These are phyloP conservation scores for Erebia ligea DNA, from an alignment of 2,888 invertebrate genomes.

Conservation along the genomic window DNA sequence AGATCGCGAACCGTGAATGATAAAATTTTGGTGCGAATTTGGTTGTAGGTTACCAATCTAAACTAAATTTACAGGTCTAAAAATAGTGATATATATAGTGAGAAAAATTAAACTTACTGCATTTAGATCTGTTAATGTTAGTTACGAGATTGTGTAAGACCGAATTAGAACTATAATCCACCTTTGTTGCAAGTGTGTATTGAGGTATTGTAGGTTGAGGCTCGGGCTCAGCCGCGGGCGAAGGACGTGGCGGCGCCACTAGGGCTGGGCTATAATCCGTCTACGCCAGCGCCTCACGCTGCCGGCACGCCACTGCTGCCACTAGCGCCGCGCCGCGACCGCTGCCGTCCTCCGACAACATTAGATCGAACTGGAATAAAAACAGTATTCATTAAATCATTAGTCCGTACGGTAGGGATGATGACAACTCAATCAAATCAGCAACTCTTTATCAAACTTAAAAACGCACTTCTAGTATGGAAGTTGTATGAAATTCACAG, in stretches of 20 bases:
- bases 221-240: conserved; percentile 6
- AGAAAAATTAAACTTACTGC: no score
- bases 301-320: conserved; percentile 94
- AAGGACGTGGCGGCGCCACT: background rate
- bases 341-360: conserved; percentile 98
- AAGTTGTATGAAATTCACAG: no score
- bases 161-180: background rate
- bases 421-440: no score
- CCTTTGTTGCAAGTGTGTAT: conserved; percentile 4
- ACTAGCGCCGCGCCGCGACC: conserved; percentile 98
- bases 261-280: background rate
- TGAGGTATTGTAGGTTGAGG: conserved; percentile 29
- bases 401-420: no score
- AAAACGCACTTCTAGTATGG: no score
- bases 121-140: no score
- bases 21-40: background rate
- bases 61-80: no score
- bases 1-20: background rate
- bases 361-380: conserved; percentile 91
- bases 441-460: no score
- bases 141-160: no score
- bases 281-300: conserved; percentile 57
- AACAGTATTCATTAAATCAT: background rate
- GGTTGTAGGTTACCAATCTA: no score
- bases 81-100: no score